Base-by-base conservation (phyloP, 1,140 invertebrate genomes). In the Oncopeltus fasciatus region DNA sequence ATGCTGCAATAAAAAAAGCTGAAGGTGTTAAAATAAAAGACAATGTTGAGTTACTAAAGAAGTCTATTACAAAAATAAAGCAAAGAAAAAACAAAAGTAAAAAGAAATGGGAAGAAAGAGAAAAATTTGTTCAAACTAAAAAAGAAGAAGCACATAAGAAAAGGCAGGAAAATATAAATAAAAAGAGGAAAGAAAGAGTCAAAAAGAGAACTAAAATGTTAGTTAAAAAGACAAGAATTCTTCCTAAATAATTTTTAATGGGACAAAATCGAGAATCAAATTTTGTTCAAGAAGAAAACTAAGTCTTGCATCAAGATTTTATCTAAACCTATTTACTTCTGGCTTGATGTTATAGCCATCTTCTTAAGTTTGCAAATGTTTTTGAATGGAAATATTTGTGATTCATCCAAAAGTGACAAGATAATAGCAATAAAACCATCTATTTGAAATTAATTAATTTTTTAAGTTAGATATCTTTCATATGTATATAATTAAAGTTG, bases 21-120 rank as follows among this genome's bases (percentile, higher is more conserved):
- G 65, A 64, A 57, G 65, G 65, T 20, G 59, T 61, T 21, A 66
- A 66, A 63, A 33, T 66, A 11, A 66, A 66, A 57, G 65, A 66
- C 21, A 47, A 63, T 49, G 53, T 59, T 21, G 61, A 60, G 24
- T 53, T 63, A n/a, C 33, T 66, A 4, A 61, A 63, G 53, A 66
- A 66, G 43, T 53, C 61, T n/a, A 57, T 66, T 0, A 61, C 31
- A 5, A 63, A 57, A 44, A 60, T 57, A 53, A 49, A 60, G 20
- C 24, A 64, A 5, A 47, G 33, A 26, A 66, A 66, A 57, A 57
- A 44, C 4, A 46, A 49, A 33, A 63, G 62, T 38, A 24, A 63
- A 29, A 64, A 49, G 28, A 64, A 66, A 27, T 65, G 62, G 65
- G 51, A 62, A 8, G 33, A 64, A 26, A 26, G 65, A 38, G 18